These are phyloP conservation scores for Calycopis cecrops DNA, from an alignment of 1,140 invertebrate species.

Conservation along the genomic window DNA sequence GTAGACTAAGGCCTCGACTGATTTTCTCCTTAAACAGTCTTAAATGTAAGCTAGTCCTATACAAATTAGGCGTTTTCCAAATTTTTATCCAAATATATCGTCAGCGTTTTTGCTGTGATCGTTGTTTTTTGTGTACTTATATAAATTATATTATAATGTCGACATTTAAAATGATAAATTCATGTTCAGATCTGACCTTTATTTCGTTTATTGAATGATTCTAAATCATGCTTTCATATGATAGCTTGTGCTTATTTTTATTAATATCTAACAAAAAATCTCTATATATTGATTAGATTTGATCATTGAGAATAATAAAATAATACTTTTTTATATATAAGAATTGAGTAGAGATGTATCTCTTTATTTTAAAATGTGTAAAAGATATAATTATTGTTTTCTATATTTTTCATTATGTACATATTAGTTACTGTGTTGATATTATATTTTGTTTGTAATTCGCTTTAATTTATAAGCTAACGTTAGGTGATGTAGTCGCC, in stretches of 20 bases:
- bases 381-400: slow-evolving; percentile 20
- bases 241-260: slow-evolving; percentile 3
- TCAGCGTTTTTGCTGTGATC: slow-evolving; percentile 26
- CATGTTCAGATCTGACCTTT: slow-evolving; percentile 9
- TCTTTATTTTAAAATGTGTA: slow-evolving; percentile 13
- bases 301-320: slow-evolving; percentile 12
- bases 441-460: slow-evolving; percentile 43
- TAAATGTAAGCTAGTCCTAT: slow-evolving; percentile 14
- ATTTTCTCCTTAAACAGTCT: not conserved
- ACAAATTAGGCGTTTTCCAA: slow-evolving; percentile 21
- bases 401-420: slow-evolving; percentile 35
- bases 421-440: slow-evolving; percentile 55
- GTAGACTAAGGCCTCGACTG: slow-evolving; percentile 3
- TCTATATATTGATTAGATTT: not conserved
- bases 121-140: slow-evolving; percentile 29
- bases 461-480: slow-evolving; percentile 35
- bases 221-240: slow-evolving; percentile 4
- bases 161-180: slow-evolving; percentile 12
- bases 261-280: not conserved
- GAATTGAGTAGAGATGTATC: too few species aligned
- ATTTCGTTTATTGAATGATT: not conserved
- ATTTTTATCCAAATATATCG: slow-evolving; percentile 22
- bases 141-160: slow-evolving; percentile 18
- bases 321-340: too few species aligned
- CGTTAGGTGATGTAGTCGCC: slow-evolving; percentile 16